Base-by-base conservation (phyloP, 2,797 vertebrate species). In the Jordanella pulchra region DNA sequence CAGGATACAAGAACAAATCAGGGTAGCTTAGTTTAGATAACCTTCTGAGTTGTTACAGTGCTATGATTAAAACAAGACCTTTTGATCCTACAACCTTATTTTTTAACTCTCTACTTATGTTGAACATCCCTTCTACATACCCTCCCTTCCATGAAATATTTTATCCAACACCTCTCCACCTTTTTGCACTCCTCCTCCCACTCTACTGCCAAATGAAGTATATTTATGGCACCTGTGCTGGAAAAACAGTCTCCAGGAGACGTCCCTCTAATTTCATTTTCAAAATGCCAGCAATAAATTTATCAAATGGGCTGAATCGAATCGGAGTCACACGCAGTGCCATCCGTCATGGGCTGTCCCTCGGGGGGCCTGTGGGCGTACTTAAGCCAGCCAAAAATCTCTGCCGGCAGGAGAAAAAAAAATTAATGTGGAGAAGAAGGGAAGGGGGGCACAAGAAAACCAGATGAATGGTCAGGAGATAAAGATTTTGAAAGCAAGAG, bases 261-360 rank as follows among this genome's bases (percentile, higher is more conserved):
- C 72, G 70, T 93, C 91, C 85, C 85, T 91, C 87, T 93, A 91
- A 93, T 93, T 94, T 90, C 83, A 87, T 93, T 93, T 92, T 92
- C 89, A 93, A 95, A 95, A 89, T 84, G 90, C 78, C 89, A 86
- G 89, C 92, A 89, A 87, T 94, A 94, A 93, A 94, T 94, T 93
- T 91, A 87, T 92, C 85, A 91, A 93, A 91, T 87, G 89, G 84
- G 90, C 91, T 80, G 64, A 91, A 92, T 93, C 71, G 48, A 91
- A 94, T 89, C 87, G 88, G 89, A 93, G 83, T 94, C 93, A 89
- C 87, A 88, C 86, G 80, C 82, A 82, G 87, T 89, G 88, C 82
- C 85, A 90, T 93, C 88, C 88, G 90, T 93, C 93, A 89, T 80
- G 89, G 88, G 79, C 86, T 80, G 85, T 92, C 89, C 92, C 92